Percentiles rank a stretch among this genome's conserved stretches.
Evolutionary conservation across 2,113 vertebrate species (phyloP).

Genomic region (Lampris incognitus): DNA sequence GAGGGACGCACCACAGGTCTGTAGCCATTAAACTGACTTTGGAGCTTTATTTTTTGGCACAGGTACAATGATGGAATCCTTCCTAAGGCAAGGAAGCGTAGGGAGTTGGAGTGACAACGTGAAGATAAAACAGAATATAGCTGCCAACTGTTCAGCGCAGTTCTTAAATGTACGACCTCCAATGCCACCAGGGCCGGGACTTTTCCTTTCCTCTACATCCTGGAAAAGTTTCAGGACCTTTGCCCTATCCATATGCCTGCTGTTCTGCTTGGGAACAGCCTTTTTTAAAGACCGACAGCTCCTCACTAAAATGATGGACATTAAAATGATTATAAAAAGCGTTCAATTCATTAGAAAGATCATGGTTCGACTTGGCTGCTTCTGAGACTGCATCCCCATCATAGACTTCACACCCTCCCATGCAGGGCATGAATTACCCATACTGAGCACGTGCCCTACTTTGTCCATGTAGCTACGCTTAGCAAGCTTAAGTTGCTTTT

Average conservation of each 20-base stretch:
- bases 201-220: too few species aligned
- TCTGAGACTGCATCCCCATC: not conserved
- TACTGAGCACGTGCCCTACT: too few species aligned
- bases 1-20: not conserved
- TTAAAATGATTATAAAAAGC: not conserved
- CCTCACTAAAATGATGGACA: not conserved
- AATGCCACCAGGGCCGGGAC: too few species aligned
- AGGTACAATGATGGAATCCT: not conserved
- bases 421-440: not conserved
- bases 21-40: not conserved
- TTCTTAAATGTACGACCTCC: not conserved
- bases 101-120: too few species aligned
- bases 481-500: too few species aligned
- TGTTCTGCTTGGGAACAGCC: too few species aligned
- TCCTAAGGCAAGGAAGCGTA: conserved; percentile 7
- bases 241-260: too few species aligned
- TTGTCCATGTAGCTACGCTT: too few species aligned
- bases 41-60: not conserved
- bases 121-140: conserved; percentile 3
- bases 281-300: too few species aligned
- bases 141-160: conserved; percentile 3
- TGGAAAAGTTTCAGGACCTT: too few species aligned
- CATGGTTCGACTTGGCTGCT: not conserved
- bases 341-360: conserved; percentile 2
- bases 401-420: not conserved